Conservation (phyloP, 2,888 invertebrate genomes). For the Gnatocerus cornutus region DNA sequence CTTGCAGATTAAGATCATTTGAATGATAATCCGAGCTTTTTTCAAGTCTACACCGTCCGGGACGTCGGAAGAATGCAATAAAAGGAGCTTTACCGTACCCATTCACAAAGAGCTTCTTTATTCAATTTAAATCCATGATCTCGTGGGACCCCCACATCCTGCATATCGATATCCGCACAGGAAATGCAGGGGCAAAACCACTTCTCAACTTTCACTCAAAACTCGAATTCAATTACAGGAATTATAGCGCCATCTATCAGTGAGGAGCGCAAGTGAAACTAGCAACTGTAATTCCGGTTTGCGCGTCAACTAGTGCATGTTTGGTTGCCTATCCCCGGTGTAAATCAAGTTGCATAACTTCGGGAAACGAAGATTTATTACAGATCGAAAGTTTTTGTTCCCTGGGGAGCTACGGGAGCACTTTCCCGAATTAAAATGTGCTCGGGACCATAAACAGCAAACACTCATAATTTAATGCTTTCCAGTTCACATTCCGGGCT, state of each 20-base stretch:
- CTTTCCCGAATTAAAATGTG: conserved; percentile 44
- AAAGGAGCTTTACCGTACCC: conserved; percentile 36
- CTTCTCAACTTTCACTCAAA: conserved; percentile 34
- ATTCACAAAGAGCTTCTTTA: conserved; percentile 43
- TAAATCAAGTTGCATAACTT: conserved; percentile 27
- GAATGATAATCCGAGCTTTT: conserved; percentile 33
- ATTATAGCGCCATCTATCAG: not conserved
- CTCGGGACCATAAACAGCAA: conserved; percentile 30
- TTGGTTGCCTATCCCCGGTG: conserved; percentile 8
- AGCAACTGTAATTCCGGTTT: too few relatives aligned
- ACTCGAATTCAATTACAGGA: not conserved
- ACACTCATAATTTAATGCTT: conserved; percentile 44
- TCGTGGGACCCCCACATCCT: conserved; percentile 41
- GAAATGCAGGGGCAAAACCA: conserved; percentile 17
- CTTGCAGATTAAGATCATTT: conserved; percentile 30
- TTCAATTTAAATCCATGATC: conserved; percentile 42
- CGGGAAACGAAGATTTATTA: too few relatives aligned
- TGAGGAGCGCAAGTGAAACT: not conserved
- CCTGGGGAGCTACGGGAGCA: conserved; percentile 22
- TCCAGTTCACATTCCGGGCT: conserved; percentile 10
- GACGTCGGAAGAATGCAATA: conserved; percentile 40
- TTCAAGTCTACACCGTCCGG: conserved; percentile 10
- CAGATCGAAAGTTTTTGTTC: not conserved
- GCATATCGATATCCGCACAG: conserved; percentile 39
- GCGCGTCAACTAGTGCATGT: not conserved